Conservation (phyloP, 2,113 vertebrate genomes). For the Caranx ignobilis region DNA sequence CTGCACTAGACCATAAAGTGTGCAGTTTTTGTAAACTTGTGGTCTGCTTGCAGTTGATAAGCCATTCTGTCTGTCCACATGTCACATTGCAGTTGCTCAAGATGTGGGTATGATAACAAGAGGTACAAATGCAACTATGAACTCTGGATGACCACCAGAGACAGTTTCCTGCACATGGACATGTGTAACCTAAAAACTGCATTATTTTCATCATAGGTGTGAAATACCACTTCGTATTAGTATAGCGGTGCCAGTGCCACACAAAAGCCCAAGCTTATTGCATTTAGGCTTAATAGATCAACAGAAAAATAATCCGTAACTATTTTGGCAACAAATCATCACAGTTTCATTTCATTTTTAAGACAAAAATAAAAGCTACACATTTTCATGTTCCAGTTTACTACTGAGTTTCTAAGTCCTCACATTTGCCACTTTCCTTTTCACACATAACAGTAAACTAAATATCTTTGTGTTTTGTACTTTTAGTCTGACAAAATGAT, state of each 20-base stretch:
- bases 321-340: background rate
- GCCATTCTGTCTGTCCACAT: background rate
- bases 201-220: background rate
- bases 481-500: no score
- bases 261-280: background rate
- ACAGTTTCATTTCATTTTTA: no score
- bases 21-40: slow-evolving; percentile 12
- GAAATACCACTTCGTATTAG: background rate
- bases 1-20: slow-evolving; percentile 4
- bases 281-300: background rate
- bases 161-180: background rate
- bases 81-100: background rate
- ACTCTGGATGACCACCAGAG: background rate
- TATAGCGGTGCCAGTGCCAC: background rate
- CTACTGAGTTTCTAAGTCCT: no score
- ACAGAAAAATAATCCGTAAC: background rate
- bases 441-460: no score
- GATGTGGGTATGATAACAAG: background rate
- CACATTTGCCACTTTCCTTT: no score
- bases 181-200: background rate
- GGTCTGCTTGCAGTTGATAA: background rate
- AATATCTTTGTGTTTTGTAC: no score
- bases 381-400: background rate
- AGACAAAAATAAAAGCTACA: background rate
- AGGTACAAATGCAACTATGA: background rate